Base-by-base conservation (phyloP, 1,140 invertebrate species). In the Leptinotarsa texana region DNA sequence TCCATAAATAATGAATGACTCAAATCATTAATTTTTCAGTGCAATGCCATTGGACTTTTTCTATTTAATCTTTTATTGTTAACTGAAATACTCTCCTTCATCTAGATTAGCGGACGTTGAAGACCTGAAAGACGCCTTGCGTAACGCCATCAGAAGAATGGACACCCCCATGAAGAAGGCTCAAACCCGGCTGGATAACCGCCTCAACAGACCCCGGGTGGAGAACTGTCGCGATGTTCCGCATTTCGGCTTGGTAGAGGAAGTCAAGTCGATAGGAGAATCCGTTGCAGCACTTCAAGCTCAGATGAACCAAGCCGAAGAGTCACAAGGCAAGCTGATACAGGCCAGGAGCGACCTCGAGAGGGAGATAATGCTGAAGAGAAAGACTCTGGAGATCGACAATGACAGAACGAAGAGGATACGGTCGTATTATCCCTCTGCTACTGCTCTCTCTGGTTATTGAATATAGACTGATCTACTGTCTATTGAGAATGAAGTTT, bases 141-240 rank as follows among this genome's bases (percentile, higher is more conserved):
- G 90, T 72, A 85, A 84, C 42, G 89, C 89, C 1, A 87, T 93
- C 2, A 86, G 87, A 74, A 89, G 89, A 79, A 88, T 93, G 81
- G 92, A 94, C 79, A 86, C 88, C 11, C 89, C 91, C 3, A 90
- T 93, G 89, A 94, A 94, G 83, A 88, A 93, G 27, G 92, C 92
- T 18, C 93, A 95, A 84, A 94, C 93, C 0, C 88, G 93, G 77
- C 86, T 95, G 70, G 88, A 92, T 80, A 92, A 93, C 79, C 87
- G 93, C 74, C 85, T 86, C 57, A 87, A 87, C 71, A 86, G 91
- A 48, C 91, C 91, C 18, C 87, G 90, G 61, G 90, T 93, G 11
- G 93, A 94, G 84, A 92, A 88, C 79, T 93, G 92, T 72, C 86
- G 92, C 65, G 93, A 94, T 82, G 83, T 85, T 48, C 86, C 91